Evolutionary conservation across 2,888 invertebrate species (phyloP).

Genomic region (Diloba caeruleocephala): DNA sequence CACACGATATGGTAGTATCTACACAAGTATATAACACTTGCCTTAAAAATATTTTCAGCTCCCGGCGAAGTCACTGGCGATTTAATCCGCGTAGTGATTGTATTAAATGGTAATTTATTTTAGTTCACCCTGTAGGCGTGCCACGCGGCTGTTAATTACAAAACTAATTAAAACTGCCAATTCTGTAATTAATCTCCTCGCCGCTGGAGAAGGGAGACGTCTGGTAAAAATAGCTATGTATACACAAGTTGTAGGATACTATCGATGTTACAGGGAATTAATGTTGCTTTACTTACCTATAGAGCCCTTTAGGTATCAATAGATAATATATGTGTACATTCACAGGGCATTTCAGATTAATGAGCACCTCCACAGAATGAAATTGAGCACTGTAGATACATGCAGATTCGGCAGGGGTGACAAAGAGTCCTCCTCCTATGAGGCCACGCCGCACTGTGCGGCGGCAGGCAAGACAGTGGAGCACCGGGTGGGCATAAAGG

Average conservation of each 20-base stretch:
- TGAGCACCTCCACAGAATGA: no score
- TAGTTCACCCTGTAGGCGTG: constrained; percentile 77
- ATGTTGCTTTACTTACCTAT: no score
- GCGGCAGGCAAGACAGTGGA: no score
- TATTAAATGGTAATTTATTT: constrained; percentile 87
- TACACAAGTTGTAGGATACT: constrained; percentile 29
- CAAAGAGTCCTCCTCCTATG: no score
- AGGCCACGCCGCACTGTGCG: no score
- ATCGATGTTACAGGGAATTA: constrained; percentile 40
- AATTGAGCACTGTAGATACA: no score
- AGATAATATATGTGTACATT: no score
- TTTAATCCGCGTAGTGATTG: constrained; percentile 78
- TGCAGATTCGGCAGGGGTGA: no score
- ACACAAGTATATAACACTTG: background rate
- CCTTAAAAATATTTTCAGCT: constrained; percentile 20
- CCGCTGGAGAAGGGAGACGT: constrained; percentile 51
- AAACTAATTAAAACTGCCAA: constrained; percentile 88
- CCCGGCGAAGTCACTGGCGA: constrained; percentile 49
- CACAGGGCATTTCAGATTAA: no score
- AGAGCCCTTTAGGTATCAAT: no score
- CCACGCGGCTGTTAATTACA: constrained; percentile 83
- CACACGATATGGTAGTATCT: constrained; percentile 3
- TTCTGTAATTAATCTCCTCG: constrained; percentile 83
- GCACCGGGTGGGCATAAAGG: no score
- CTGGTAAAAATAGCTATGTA: constrained; percentile 47